Percentiles rank a stretch among this genome's conserved stretches.
These are phyloP conservation scores for Protonemura montana DNA, from an alignment of 2,888 invertebrate genomes.

Conservation along the genomic window DNA sequence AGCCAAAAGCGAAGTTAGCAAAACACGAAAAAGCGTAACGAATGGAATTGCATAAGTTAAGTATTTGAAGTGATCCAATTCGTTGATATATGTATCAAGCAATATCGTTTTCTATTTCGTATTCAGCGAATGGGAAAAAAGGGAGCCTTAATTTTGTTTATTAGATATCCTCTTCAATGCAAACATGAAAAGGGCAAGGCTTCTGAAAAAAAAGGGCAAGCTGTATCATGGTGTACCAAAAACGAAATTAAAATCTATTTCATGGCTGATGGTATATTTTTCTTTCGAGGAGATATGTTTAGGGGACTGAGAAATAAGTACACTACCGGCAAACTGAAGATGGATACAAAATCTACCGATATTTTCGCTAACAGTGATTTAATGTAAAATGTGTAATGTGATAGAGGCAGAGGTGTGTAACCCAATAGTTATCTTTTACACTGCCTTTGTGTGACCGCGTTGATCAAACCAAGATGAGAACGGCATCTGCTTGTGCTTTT, in stretches of 20 bases:
- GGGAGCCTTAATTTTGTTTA: conserved; percentile 38
- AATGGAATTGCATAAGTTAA: conserved; percentile 12
- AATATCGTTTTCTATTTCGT: conserved; percentile 7
- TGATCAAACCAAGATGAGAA: neutral
- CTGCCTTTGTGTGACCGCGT: neutral
- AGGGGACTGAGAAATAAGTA: neutral
- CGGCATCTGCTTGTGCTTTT: neutral
- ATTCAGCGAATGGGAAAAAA: conserved; percentile 37
- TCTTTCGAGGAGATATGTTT: neutral
- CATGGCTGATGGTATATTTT: conserved; percentile 18
- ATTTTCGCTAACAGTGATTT: neutral
- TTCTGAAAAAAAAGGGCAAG: conserved; percentile 25
- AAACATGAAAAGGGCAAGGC: conserved; percentile 40
- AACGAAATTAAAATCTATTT: conserved; percentile 37
- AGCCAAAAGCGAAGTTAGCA: neutral
- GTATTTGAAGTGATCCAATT: neutral
- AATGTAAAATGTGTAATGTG: neutral
- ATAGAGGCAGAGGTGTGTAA: neutral
- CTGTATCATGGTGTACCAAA: neutral
- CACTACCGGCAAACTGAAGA: neutral
- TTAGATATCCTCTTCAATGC: conserved; percentile 33
- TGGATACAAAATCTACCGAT: neutral
- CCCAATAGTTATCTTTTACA: conserved; percentile 12
- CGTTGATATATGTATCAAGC: neutral
- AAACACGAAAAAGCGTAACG: neutral